A percentile compares a stretch with the other conserved stretches of the same genome.
phyloP scores from a whole-genome alignment of 2,888 invertebrate species.

The Cephalotes varians region DNA sequence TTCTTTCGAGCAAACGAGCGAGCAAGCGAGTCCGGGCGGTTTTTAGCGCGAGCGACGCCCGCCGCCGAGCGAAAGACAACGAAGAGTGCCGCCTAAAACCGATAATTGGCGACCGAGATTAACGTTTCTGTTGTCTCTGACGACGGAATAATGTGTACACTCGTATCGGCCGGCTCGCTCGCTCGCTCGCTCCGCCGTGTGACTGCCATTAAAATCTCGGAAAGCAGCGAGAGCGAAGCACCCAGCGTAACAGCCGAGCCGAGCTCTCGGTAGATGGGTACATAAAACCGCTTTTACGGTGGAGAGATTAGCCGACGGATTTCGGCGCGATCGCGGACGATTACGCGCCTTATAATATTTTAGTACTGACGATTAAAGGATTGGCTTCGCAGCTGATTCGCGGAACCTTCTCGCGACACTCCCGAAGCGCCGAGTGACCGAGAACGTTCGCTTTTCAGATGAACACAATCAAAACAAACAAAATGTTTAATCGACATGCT shows the following conservation, averaged over 20 bases:
- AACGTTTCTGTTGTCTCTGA: slow-evolving; percentile 40
- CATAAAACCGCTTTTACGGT: slow-evolving; percentile 78
- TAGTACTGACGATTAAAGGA: slow-evolving; percentile 80
- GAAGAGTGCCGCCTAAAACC: slow-evolving; percentile 55
- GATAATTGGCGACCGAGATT: slow-evolving; percentile 56
- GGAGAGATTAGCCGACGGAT: slow-evolving; percentile 78
- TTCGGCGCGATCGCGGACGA: slow-evolving; percentile 75
- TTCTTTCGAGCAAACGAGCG: slow-evolving; percentile 54
- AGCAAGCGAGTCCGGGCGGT: slow-evolving; percentile 33
- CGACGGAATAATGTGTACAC: slow-evolving; percentile 55
- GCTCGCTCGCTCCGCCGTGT: slow-evolving; percentile 33
- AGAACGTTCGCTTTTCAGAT: not conserved
- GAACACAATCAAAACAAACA: not conserved
- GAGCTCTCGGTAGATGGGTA: slow-evolving; percentile 58
- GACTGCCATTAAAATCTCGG: slow-evolving; percentile 67
- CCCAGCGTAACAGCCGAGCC: slow-evolving; percentile 51
- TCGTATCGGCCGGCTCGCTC: slow-evolving; percentile 11
- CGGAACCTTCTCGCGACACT: slow-evolving; percentile 51
- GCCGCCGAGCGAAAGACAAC: slow-evolving; percentile 41
- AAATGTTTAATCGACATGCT: not conserved
- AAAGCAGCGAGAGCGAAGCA: slow-evolving; percentile 63
- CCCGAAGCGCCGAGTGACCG: not conserved
- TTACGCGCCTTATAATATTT: slow-evolving; percentile 80
- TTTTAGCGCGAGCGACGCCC: slow-evolving; percentile 49
- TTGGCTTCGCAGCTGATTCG: slow-evolving; percentile 72